Percentiles rank a stretch among this genome's conserved stretches.
phyloP scores from a whole-genome alignment of 2,797 vertebrate species.

The Amazona ochrocephala region DNA sequence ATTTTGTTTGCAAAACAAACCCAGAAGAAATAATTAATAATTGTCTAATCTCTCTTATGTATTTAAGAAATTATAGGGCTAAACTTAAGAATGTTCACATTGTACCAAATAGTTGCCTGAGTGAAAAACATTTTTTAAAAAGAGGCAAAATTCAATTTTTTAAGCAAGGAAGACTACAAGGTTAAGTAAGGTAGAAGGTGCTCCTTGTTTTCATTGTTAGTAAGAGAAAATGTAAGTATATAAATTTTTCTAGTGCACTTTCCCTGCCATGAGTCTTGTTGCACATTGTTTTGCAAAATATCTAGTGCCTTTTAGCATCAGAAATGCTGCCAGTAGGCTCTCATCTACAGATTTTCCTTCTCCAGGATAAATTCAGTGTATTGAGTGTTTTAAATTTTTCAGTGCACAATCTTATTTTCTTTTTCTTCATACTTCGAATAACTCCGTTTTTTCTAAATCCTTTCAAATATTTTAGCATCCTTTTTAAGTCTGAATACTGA shows the following conservation, averaged over 20 bases:
- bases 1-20: background rate
- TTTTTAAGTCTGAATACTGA: background rate
- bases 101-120: background rate
- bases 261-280: background rate
- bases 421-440: background rate
- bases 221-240: background rate
- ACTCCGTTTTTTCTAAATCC: background rate
- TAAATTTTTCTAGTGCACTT: background rate
- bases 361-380: background rate
- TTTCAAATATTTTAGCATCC: background rate
- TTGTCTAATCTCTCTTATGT: background rate
- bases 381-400: background rate
- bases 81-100: background rate
- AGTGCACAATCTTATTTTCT: background rate
- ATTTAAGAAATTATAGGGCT: background rate
- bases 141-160: background rate
- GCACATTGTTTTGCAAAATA: fast-evolving
- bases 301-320: background rate
- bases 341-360: background rate
- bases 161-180: background rate
- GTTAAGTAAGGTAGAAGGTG: background rate
- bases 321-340: background rate
- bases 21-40: background rate
- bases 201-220: background rate
- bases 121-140: background rate